Conservation (phyloP, 2,113 vertebrate species). For the Tetraodon nigroviridis region DNA sequence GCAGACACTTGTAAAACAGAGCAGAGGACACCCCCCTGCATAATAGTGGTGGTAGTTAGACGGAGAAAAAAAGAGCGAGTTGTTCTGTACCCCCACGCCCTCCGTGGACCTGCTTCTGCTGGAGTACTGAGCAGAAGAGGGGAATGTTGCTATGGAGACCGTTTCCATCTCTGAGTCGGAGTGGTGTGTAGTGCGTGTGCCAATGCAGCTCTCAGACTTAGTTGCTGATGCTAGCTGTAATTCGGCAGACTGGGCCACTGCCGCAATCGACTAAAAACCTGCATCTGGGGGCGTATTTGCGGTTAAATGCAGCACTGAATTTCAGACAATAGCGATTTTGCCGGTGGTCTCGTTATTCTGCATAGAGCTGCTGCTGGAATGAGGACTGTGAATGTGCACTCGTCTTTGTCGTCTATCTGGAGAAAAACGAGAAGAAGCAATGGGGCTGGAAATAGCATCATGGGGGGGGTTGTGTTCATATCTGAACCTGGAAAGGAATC, state of each 20-base stretch:
- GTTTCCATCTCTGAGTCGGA: conserved; percentile 59
- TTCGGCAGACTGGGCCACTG: conserved; percentile 46
- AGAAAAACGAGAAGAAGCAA: not conserved
- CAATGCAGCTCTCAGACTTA: conserved; percentile 45
- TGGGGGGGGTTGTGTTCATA: conserved; percentile 7
- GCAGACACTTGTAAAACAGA: conserved; percentile 10
- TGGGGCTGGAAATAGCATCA: no score
- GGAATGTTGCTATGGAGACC: conserved; percentile 86
- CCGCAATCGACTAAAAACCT: conserved; percentile 49
- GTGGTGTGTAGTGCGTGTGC: conserved; percentile 18
- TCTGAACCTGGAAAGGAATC: conserved; percentile 49
- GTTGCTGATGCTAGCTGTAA: conserved; percentile 57
- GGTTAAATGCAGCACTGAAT: conserved; percentile 32
- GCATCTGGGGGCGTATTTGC: conserved; percentile 23
- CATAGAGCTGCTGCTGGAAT: conserved; percentile 1
- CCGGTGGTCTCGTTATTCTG: conserved; percentile 7
- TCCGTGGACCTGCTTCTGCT: conserved; percentile 69
- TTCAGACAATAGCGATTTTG: conserved; percentile 39
- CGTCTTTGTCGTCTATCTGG: conserved; percentile 12
- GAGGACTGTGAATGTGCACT: not conserved
- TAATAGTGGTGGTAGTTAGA: conserved; percentile 30
- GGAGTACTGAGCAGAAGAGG: conserved; percentile 74
- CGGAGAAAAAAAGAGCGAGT: conserved; percentile 13
- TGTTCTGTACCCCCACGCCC: conserved; percentile 62
- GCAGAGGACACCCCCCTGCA: conserved; percentile 15